Conservation (phyloP, 64 coral and sea anemone species). For the Trachythela sp. region DNA sequence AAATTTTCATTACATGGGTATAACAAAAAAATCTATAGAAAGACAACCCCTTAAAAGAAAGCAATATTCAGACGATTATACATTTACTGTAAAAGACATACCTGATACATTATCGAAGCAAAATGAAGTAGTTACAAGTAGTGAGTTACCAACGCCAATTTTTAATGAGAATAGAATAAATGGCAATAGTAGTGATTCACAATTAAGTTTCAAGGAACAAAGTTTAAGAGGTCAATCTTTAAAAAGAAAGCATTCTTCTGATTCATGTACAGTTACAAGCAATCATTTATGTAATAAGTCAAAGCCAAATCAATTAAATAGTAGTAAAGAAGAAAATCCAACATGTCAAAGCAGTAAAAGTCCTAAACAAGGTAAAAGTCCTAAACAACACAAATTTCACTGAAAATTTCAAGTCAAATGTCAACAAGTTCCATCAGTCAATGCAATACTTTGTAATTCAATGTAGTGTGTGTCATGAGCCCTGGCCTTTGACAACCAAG, state of each 20-base stretch:
- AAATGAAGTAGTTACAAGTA: not conserved
- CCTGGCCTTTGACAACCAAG: not conserved
- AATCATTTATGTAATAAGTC: constrained; percentile 9
- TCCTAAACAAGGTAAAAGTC: not conserved
- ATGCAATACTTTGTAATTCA: constrained; percentile 8
- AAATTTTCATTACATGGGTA: too few relatives aligned
- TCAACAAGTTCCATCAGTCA: constrained; percentile 2
- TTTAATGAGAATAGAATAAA: not conserved
- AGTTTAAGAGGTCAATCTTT: constrained; percentile 7
- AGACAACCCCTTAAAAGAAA: not conserved
- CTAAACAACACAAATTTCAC: not conserved
- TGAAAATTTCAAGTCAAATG: not conserved
- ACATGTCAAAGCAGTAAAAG: too few relatives aligned
- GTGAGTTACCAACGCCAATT: constrained; percentile 3
- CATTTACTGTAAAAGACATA: not conserved
- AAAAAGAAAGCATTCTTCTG: constrained; percentile 3
- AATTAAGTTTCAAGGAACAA: not conserved
- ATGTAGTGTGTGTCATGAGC: not conserved
- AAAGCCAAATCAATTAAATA: constrained; percentile 1
- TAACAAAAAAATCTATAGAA: not conserved
- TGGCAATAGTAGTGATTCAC: not conserved
- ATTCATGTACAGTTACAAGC: constrained; percentile 3
- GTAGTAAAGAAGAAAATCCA: constrained; percentile 11
- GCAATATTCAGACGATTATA: not conserved
- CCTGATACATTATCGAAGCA: not conserved